Base-by-base conservation (phyloP, 2,797 vertebrate genomes). In the Protosalanx chinensis region DNA sequence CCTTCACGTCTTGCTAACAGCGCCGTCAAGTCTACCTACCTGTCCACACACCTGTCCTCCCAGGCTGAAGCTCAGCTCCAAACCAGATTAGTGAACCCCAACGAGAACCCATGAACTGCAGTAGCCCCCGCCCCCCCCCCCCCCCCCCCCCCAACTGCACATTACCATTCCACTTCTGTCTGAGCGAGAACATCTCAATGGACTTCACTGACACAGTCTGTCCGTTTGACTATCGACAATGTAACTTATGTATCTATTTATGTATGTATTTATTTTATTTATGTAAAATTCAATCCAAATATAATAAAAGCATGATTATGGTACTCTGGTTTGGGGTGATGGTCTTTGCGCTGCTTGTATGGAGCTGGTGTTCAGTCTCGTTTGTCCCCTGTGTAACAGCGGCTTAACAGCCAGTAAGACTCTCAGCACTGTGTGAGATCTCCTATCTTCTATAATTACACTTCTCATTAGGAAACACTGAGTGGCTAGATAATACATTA, bases 1-100 rank as follows among this genome's bases (percentile, higher is more conserved):
- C 96, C 8, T 97, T 96, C 90, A 95, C 95, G 30, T 93, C 94
- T 67, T 96, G 95, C 89, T 96, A 96, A 93, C 72, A 59, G 80
- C 37, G 60, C 71, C 72, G 64, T 49, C 58, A 71, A 3, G 67
- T 41, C 73, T 76, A 2, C 56, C 56, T 3, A 3, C 3, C 41
- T 46, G 13, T 3, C 41, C 0, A 46, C 41, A 2, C 3, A 46
- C 41, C 12, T 20, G 10, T 59, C 51, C 51, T 56, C 16, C 51
- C 51, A 56, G 51, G 4, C 10, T 56, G 15, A 4, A n/a, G 4
- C 51, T n/a, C 51, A 16, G 51, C 51, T n/a, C 18, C 51, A 5
- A 56, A 16, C 41, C 49, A 35, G 35, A 46, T 12, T 46, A 12
- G 8, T 46, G 41, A 46, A 46, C 60, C 29, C 56, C 58, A 35